A percentile compares a stretch with the other conserved stretches of the same genome.
phyloP scores from a whole-genome alignment of 2,113 vertebrate species.

The Dromas ardeola region DNA sequence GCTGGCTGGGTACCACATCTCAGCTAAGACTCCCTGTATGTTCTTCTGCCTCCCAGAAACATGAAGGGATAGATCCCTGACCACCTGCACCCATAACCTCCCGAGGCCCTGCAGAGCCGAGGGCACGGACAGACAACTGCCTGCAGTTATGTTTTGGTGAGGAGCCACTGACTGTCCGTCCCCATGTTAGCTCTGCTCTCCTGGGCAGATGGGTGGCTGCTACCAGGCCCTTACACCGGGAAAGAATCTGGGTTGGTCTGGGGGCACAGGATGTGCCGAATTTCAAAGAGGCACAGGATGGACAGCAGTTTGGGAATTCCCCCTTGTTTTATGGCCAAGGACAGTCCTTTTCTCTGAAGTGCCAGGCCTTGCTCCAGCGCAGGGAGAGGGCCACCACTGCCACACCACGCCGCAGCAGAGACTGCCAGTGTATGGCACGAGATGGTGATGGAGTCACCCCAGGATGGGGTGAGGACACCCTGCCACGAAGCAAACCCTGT shows the following conservation, averaged over 20 bases:
- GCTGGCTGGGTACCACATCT: neutral
- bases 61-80: rapidly evolving
- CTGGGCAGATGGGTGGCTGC: neutral
- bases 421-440: neutral
- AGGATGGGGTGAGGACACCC: neutral
- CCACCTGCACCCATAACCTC: neutral
- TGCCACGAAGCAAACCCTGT: neutral
- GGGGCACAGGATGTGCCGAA: neutral
- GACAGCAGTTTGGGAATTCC: neutral
- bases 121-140: neutral
- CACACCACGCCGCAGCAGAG: rapidly evolving
- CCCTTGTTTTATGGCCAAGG: neutral
- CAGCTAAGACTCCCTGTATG: neutral
- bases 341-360: neutral
- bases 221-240: neutral
- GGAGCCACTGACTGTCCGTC: neutral
- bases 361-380: neutral
- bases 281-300: neutral
- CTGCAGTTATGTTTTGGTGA: too few species aligned
- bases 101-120: neutral
- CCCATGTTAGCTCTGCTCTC: neutral
- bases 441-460: neutral
- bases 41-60: neutral
- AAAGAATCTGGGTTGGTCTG: rapidly evolving
- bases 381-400: neutral